Percentiles rank a stretch among this genome's conserved stretches.
Evolutionary conservation across 2,113 vertebrate genomes (phyloP).

Genomic region (Perca schrenkii): DNA sequence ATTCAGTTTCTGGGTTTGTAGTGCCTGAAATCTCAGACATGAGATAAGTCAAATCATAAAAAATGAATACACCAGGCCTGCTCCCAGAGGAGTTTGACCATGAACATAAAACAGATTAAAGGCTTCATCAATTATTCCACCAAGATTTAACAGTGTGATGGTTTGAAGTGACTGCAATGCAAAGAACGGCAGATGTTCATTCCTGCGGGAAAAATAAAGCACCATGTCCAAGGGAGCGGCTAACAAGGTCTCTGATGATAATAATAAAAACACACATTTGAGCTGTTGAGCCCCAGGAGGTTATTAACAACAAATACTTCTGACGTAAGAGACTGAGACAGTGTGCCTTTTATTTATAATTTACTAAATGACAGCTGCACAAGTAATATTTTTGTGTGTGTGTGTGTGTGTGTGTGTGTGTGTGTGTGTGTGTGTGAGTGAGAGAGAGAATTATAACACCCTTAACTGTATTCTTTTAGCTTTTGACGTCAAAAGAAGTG

Average conservation of each 20-base stretch:
- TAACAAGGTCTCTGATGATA: constrained; percentile 2
- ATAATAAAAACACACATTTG: constrained; percentile 36
- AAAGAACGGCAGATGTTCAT: not conserved
- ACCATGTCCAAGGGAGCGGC: not conserved
- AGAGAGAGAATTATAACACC: not conserved
- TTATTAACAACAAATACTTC: constrained; percentile 27
- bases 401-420: not conserved
- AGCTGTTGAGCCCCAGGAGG: not conserved
- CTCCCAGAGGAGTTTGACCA: not conserved
- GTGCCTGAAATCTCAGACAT: not conserved
- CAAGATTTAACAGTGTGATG: not conserved
- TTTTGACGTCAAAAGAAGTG: not conserved
- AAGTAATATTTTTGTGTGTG: not conserved
- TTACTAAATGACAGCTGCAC: too few relatives aligned
- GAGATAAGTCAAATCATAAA: constrained; percentile 17
- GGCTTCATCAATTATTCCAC: not conserved
- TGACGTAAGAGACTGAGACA: not conserved
- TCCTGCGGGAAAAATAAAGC: constrained; percentile 6
- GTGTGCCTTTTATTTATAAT: constrained; percentile 3
- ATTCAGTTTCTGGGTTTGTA: not conserved
- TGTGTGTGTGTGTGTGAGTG: too few relatives aligned
- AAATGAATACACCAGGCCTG: not conserved
- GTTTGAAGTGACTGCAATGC: constrained; percentile 7
- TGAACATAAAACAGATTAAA: not conserved
- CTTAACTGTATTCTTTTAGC: not conserved